A percentile compares a stretch with the other conserved stretches of the same genome.
Conservation (phyloP, 2,888 invertebrate genomes). For the Tipula lateralis region DNA sequence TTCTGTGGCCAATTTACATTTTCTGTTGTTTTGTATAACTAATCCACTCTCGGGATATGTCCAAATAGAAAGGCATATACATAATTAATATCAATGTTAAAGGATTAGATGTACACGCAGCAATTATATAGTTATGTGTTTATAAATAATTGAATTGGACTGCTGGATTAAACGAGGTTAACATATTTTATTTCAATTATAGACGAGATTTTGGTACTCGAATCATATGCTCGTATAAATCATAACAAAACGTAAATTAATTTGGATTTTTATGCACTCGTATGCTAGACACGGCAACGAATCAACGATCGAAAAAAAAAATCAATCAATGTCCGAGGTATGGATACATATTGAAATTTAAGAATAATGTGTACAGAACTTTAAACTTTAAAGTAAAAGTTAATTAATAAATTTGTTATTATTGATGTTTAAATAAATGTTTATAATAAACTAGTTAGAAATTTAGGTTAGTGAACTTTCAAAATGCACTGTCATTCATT, state of each 20-base stretch:
- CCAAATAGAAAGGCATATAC: neutral
- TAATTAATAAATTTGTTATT: constrained; percentile 11
- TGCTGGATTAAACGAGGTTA: neutral
- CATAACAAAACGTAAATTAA: constrained; percentile 2
- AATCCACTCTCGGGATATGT: neutral
- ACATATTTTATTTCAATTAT: neutral
- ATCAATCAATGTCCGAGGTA: neutral
- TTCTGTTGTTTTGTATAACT: neutral
- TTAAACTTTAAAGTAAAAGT: constrained; percentile 19
- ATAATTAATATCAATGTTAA: neutral
- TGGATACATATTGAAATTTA: neutral
- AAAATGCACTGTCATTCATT: constrained; percentile 4
- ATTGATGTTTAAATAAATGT: constrained; percentile 4
- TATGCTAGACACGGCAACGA: neutral
- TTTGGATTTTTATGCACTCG: neutral
- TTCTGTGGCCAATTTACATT: neutral
- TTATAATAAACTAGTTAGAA: neutral
- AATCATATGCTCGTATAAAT: neutral
- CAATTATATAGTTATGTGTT: too few relatives aligned
- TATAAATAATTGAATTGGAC: neutral
- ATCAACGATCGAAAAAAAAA: neutral
- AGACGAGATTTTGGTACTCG: neutral
- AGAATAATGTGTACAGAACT: neutral
- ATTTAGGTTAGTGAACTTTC: neutral
- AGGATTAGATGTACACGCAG: neutral